Evolutionary conservation across 2,888 invertebrate species (phyloP).

Genomic region (Ischnus inquisitorius): DNA sequence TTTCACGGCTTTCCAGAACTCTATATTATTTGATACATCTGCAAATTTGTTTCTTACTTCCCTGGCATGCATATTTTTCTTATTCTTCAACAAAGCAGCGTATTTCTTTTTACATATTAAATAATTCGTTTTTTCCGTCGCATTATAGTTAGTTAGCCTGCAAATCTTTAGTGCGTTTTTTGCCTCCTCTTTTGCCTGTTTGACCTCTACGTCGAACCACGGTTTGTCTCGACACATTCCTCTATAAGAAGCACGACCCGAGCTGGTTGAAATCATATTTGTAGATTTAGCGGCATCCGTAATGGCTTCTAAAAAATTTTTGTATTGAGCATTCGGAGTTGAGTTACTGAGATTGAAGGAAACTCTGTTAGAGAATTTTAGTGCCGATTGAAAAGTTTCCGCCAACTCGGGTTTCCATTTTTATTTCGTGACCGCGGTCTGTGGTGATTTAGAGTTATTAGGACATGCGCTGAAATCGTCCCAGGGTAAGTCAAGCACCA

Average conservation of each 20-base stretch:
- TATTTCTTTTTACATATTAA: background rate
- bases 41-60: constrained; percentile 12
- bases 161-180: constrained; percentile 14
- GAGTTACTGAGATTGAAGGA: background rate
- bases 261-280: background rate
- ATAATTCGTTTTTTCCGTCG: background rate
- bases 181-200: constrained; percentile 5
- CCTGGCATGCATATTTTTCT: background rate
- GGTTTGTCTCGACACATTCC: constrained; percentile 2
- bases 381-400: constrained; percentile 5
- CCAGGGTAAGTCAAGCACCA: constrained; percentile 18
- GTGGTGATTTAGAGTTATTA: background rate
- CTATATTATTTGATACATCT: background rate
- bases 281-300: background rate
- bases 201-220: constrained; percentile 9
- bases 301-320: background rate
- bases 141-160: background rate
- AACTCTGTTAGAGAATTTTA: background rate
- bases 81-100: background rate
- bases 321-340: background rate
- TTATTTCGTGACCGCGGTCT: background rate
- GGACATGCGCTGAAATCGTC: background rate
- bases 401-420: constrained; percentile 20
- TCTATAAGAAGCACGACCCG: background rate
- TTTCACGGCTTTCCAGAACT: constrained; percentile 27